Percentiles rank a stretch among this genome's conserved stretches.
Evolutionary conservation across 2,797 vertebrate species (phyloP).

Genomic region (Coendou prehensilis): DNA sequence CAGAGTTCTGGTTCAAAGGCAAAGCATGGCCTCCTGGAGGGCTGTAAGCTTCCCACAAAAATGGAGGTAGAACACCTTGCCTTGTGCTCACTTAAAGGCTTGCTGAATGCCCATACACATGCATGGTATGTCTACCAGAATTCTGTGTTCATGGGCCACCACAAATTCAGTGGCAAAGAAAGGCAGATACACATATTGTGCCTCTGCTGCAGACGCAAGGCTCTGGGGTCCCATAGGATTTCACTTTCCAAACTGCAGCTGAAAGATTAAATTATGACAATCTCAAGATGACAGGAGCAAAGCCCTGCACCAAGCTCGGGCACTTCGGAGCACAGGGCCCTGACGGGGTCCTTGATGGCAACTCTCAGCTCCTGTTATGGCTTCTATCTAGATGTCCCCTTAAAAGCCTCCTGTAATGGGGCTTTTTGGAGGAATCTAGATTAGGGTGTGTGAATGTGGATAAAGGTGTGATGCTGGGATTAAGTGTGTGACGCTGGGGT

Average conservation of each 20-base stretch:
- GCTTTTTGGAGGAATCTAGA: neutral
- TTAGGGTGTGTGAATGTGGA: neutral
- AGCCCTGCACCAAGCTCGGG: accelerated
- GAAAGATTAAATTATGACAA: neutral
- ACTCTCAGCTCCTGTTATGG: neutral
- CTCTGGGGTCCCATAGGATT: neutral
- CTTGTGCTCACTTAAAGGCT: neutral
- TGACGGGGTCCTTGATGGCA: neutral
- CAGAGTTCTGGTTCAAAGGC: neutral
- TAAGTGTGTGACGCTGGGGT: neutral
- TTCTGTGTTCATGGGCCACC: no score
- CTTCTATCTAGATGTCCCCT: neutral
- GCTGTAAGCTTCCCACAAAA: accelerated
- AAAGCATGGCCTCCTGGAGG: neutral
- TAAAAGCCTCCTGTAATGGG: neutral
- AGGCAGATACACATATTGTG: neutral
- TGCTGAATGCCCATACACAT: accelerated
- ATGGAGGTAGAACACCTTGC: accelerated
- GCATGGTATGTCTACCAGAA: accelerated
- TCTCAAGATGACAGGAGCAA: neutral
- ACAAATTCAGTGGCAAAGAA: accelerated
- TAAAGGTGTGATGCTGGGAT: neutral
- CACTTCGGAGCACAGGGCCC: neutral
- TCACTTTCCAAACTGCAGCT: neutral
- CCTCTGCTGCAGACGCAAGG: neutral